Evolutionary conservation across 2,888 invertebrate genomes (phyloP), one percentile per base, ranked within the genome.

Genomic region (Tenthredo notha): DNA sequence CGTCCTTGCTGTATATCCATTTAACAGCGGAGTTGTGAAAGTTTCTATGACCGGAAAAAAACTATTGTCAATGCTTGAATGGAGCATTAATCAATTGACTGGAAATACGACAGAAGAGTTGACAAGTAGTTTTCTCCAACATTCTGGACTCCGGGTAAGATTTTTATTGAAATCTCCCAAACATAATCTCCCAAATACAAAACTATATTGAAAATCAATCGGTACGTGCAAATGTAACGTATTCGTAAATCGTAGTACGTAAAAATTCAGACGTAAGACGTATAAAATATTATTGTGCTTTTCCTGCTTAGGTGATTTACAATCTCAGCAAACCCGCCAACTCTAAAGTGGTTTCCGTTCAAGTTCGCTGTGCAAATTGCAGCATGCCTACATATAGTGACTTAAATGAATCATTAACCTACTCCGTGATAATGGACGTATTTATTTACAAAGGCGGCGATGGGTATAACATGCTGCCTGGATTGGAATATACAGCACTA

Each of bases 101-200:
- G 93, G 93, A 86, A 94, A 94, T 84, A 91, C 92, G 0, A 91
- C 91, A 1, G 94, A 95, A 18, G 93, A 95, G 1, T 95, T 94
- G 3, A 90, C 94, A 21, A 98, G 98, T 0, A 96, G 96, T 87
- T 98, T 98, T 90, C 94, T 98, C 6, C 98, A 98, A 94, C 94
- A 97, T 85, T 98, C 98, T 21, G 98, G 98, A 0, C 88, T 97
- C 18, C 95, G 94, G 89, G 93, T 92, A 86, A 37, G n/a, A 50
- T 50, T 50, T 50, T 50, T 3, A 50, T 50, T 4, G 1, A 50
- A 50, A 50, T 50, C 18, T 50, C 18, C 18, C 50, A n/a, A 18
- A 50, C 50, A 50, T n/a, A 50, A 50, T n/a, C n/a, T n/a, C n/a
- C n/a, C n/a, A n/a, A 0, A 7, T 54, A 54, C n/a, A n/a, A 54